Percentiles rank a stretch among this genome's conserved stretches.
Evolutionary conservation across 2,888 invertebrate species (phyloP).

Genomic region (Microctonus hyperodae): DNA sequence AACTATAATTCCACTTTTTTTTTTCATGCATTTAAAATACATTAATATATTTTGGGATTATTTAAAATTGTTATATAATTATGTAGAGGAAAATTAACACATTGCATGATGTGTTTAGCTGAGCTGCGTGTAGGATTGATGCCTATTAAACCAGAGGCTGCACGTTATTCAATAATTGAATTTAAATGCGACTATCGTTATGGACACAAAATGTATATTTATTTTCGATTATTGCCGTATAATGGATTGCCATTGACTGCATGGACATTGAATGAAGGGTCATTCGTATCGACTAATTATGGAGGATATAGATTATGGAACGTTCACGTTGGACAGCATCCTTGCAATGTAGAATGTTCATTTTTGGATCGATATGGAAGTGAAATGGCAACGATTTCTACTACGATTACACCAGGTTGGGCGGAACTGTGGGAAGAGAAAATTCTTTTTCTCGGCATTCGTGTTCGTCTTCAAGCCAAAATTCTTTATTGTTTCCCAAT

Average conservation of each 20-base stretch:
- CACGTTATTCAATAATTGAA: slow-evolving; percentile 59
- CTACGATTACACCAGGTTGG: slow-evolving; percentile 56
- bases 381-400: slow-evolving; percentile 51
- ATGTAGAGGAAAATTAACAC: slow-evolving; percentile 43
- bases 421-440: slow-evolving; percentile 13
- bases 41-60: slow-evolving; percentile 6
- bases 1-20: background rate
- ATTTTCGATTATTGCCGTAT: slow-evolving; percentile 56
- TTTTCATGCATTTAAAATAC: background rate
- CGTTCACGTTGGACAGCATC: slow-evolving; percentile 53
- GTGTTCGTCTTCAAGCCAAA: slow-evolving; percentile 15
- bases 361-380: slow-evolving; percentile 46
- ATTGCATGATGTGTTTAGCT: slow-evolving; percentile 47
- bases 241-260: slow-evolving; percentile 46
- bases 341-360: slow-evolving; percentile 52
- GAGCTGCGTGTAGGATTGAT: slow-evolving; percentile 64
- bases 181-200: slow-evolving; percentile 66
- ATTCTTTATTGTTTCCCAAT: background rate
- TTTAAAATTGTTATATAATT: slow-evolving; percentile 18
- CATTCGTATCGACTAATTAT: slow-evolving; percentile 36
- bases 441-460: slow-evolving; percentile 19
- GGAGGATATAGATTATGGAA: slow-evolving; percentile 53
- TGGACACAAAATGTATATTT: slow-evolving; percentile 58
- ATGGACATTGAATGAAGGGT: slow-evolving; percentile 34
- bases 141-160: slow-evolving; percentile 62